Evolutionary conservation across 2,113 vertebrate genomes (phyloP), one percentile per base, ranked within the genome.

Genomic region (Triplophysa dalaica): DNA sequence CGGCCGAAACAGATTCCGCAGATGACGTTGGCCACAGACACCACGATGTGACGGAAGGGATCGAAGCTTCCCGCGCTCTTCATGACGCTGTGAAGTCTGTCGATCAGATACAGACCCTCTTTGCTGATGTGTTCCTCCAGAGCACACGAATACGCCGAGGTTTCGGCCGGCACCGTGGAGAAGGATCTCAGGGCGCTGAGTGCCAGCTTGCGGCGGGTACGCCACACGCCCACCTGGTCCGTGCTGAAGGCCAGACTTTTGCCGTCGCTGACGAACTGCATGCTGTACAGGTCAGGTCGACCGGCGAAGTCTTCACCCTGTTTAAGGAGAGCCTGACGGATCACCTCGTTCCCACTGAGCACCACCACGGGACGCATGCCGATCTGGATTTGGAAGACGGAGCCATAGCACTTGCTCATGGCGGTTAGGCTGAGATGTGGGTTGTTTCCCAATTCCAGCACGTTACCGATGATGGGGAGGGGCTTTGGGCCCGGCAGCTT

Each of bases 271-370:
- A 97, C 73, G 52, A 92, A 87, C 0, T 0, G 83, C 75, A 93
- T 95, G 82, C 88, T 95, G 86, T 92, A 52, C 14, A 98, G 88
- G 82, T 95, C 87, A 0, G 97, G 97, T 0, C 97, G 93, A 0
- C 95, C 94, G 1, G 94, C 83, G 80, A 99, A 99, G 1, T 95
- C 95, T 0, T 98, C 95, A 0, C 92, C 96, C 83, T 98, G 94
- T 77, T 88, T 93, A 85, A 96, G 86, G 63, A 98, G 91, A 1
- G 97, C 97, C 83, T 96, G 95, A 4, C 72, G 87, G 56, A 97
- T 81, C 17, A 91, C 94, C 11, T 96, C 92, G 26, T 76, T 83
- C 56, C 95, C 92, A 0, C 94, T 95, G 70, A 99, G 89, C 80
- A 99, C 95, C n/a, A 98, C 85, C 19, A 99, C 95, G 0, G 95